These are phyloP conservation scores for Rhaphigaster nebulosa DNA, from an alignment of 2,888 invertebrate genomes.

Conservation along the genomic window DNA sequence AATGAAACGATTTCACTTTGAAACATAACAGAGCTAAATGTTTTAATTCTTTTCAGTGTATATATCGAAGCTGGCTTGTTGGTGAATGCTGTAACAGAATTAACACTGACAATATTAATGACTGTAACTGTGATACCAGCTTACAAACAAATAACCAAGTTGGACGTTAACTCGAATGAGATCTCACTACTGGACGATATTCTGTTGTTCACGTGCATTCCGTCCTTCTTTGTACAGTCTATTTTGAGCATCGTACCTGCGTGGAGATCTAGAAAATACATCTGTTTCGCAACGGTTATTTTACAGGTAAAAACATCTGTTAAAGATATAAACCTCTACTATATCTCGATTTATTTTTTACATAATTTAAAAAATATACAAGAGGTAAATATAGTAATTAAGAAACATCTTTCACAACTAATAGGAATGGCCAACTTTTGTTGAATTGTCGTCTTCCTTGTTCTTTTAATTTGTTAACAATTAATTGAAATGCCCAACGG, in stretches of 20 bases:
- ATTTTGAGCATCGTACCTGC: constrained; percentile 79
- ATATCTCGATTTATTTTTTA: background rate
- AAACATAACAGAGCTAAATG: background rate
- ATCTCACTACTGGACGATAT: constrained; percentile 79
- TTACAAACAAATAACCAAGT: constrained; percentile 75
- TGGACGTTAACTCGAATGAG: constrained; percentile 75
- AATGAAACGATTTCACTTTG: background rate
- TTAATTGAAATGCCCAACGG: background rate
- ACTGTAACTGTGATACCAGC: constrained; percentile 74
- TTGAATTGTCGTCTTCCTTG: background rate
- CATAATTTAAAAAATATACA: background rate
- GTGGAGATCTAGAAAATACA: constrained; percentile 71
- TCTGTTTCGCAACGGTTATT: constrained; percentile 72
- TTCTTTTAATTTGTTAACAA: background rate
- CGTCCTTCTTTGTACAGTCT: constrained; percentile 80
- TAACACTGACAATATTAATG: constrained; percentile 73
- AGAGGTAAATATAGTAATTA: background rate
- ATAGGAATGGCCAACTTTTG: background rate
- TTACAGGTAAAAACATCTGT: constrained; percentile 71
- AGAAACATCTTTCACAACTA: background rate
- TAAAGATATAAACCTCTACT: background rate
- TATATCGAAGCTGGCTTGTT: constrained; percentile 71
- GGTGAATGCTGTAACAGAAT: constrained; percentile 72
- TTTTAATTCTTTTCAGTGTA: constrained; percentile 68
- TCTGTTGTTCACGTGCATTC: constrained; percentile 79